phyloP scores from a whole-genome alignment of 1,140 invertebrate species.

The Ganaspis sp. region DNA sequence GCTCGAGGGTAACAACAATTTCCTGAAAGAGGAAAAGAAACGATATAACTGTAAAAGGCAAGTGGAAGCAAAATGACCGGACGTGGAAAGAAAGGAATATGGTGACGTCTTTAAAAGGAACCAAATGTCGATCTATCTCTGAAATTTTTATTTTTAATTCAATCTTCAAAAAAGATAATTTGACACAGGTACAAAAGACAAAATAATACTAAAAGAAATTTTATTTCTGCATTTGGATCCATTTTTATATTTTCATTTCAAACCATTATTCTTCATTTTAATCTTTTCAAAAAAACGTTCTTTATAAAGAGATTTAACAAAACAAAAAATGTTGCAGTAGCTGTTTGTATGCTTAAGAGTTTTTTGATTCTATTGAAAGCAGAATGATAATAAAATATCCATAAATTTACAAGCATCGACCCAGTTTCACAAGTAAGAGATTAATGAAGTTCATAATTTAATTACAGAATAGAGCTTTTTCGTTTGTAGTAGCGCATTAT shows the following conservation, averaged over 20 bases:
- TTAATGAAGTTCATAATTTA: not conserved
- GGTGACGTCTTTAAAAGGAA: not conserved
- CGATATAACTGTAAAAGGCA: slow-evolving; percentile 27
- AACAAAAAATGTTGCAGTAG: no score
- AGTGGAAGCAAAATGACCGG: slow-evolving; percentile 20
- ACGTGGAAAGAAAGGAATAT: slow-evolving; percentile 22
- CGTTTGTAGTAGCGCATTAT: slow-evolving; percentile 1
- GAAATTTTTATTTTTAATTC: no score
- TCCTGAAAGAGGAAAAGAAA: slow-evolving; percentile 33
- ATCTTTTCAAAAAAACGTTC: no score
- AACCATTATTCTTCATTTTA: no score
- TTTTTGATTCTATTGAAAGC: not conserved
- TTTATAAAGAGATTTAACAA: no score
- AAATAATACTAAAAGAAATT: no score
- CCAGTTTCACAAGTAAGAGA: not conserved
- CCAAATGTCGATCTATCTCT: not conserved
- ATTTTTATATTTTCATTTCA: no score
- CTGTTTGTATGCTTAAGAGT: no score
- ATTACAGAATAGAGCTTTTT: not conserved
- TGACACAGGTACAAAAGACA: no score
- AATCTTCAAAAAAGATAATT: not conserved
- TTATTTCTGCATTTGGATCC: no score
- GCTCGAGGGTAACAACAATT: slow-evolving; percentile 37
- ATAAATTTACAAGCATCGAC: not conserved
- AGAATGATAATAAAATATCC: not conserved